phyloP scores from a whole-genome alignment of 1,140 invertebrate species.

The Diachasmimorpha longicaudata region DNA sequence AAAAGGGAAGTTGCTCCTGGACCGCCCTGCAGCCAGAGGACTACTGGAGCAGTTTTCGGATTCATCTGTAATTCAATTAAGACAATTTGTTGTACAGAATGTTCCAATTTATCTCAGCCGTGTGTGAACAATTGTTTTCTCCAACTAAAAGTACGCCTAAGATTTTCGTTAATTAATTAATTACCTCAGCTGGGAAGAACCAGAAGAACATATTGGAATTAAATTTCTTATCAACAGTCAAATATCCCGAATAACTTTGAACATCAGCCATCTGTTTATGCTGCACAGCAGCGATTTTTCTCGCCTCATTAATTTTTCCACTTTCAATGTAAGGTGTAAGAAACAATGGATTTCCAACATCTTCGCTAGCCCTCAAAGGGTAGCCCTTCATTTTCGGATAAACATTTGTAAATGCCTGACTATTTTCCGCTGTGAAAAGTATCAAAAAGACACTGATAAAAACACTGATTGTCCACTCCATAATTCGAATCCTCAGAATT shows the following conservation, averaged over 20 bases:
- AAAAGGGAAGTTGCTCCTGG: conserved; percentile 82
- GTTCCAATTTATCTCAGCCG: too few species aligned
- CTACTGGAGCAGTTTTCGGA: conserved; percentile 70
- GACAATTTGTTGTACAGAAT: too few species aligned
- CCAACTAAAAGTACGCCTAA: too few species aligned
- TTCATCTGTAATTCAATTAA: conserved; percentile 38
- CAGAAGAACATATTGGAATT: conserved; percentile 89
- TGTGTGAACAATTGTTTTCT: too few species aligned
- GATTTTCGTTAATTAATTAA: neutral
- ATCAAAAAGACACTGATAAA: neutral
- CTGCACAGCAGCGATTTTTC: conserved; percentile 54
- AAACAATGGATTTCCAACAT: conserved; percentile 70
- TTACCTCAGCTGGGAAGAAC: conserved; percentile 79
- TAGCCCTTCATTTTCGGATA: conserved; percentile 51
- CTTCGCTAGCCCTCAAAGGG: conserved; percentile 43
- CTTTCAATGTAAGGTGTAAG: conserved; percentile 71
- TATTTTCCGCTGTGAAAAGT: neutral
- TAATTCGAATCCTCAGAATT: neutral
- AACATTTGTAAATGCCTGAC: conserved; percentile 43
- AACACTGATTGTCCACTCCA: neutral
- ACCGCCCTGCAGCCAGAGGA: conserved; percentile 87
- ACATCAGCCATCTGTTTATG: conserved; percentile 52
- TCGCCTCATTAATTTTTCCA: conserved; percentile 65
- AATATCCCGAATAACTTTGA: conserved; percentile 70
- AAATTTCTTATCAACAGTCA: conserved; percentile 77